These are phyloP conservation scores for Archocentrus centrarchus DNA, from an alignment of 2,113 vertebrate genomes.

Conservation along the genomic window DNA sequence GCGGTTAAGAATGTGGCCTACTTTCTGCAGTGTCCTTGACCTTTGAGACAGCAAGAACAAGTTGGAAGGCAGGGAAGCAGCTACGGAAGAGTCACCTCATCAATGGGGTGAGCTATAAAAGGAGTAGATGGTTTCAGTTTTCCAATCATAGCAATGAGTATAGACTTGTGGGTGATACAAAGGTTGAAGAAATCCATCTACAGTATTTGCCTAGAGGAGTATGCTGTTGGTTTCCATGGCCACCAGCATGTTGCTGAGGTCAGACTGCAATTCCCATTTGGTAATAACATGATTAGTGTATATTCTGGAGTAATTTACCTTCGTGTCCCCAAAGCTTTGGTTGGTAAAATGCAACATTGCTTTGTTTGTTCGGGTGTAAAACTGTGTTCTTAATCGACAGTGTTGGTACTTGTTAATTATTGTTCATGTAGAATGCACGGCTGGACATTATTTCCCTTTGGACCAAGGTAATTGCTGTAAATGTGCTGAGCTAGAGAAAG, in stretches of 20 bases:
- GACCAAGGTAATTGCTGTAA: slow-evolving; percentile 29
- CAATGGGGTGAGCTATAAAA: slow-evolving; percentile 31
- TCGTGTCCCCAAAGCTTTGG: background rate
- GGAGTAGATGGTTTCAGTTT: slow-evolving; percentile 13
- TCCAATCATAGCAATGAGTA: slow-evolving; percentile 37
- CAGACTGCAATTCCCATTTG: slow-evolving; percentile 27
- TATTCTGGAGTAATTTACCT: slow-evolving; percentile 13
- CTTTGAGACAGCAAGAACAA: slow-evolving; percentile 32
- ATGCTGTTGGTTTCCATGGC: slow-evolving; percentile 49
- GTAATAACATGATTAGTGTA: slow-evolving; percentile 19
- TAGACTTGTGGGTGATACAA: background rate
- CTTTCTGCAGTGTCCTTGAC: slow-evolving; percentile 56
- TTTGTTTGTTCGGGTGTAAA: slow-evolving; percentile 13
- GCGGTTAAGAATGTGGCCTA: slow-evolving; percentile 33
- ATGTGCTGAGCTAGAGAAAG: slow-evolving; percentile 46
- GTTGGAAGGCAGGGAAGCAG: slow-evolving; percentile 1
- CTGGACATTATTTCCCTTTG: slow-evolving; percentile 54
- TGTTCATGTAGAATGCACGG: slow-evolving; percentile 49
- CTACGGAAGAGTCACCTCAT: slow-evolving; percentile 9
- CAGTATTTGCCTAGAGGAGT: slow-evolving; percentile 19
- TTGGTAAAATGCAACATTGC: background rate
- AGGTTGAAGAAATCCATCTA: slow-evolving; percentile 25
- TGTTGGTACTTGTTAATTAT: slow-evolving; percentile 58
- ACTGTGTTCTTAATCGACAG: background rate
- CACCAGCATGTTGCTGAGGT: slow-evolving; percentile 33